Conservation (phyloP, 2,113 vertebrate species). For the Atherinomorus stipes region DNA sequence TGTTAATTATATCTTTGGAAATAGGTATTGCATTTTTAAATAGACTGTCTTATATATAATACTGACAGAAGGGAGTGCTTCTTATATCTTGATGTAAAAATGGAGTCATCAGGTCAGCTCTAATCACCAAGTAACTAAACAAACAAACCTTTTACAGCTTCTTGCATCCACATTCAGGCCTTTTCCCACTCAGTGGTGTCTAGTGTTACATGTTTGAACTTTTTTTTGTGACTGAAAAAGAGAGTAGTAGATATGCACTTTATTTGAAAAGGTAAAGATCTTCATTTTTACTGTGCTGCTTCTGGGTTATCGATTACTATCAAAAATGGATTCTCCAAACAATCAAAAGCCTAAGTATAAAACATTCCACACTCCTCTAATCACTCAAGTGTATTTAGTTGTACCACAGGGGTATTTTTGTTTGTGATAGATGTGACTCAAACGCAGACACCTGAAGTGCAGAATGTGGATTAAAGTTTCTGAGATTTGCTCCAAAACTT, state of each 20-base stretch:
- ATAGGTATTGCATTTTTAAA: constrained; percentile 59
- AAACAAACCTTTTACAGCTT: constrained; percentile 46
- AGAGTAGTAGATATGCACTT: constrained; percentile 82
- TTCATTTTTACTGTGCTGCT: constrained; percentile 65
- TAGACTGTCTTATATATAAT: constrained; percentile 66
- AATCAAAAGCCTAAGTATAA: constrained; percentile 64
- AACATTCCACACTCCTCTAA: constrained; percentile 73
- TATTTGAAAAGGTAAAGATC: constrained; percentile 72
- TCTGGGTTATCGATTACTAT: constrained; percentile 67
- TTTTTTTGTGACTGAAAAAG: constrained; percentile 54
- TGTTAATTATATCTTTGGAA: constrained; percentile 67
- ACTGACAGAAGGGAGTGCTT: constrained; percentile 57
- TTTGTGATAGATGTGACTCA: constrained; percentile 78
- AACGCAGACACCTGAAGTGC: constrained; percentile 80
- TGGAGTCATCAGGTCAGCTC: constrained; percentile 38
- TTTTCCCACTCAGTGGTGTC: constrained; percentile 58
- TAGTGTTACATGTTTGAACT: constrained; percentile 61
- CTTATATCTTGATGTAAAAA: constrained; percentile 64
- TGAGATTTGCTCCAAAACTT: constrained; percentile 59
- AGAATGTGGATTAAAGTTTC: constrained; percentile 80
- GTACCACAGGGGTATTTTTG: constrained; percentile 77
- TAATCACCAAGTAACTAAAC: constrained; percentile 43
- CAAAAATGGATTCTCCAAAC: constrained; percentile 57
- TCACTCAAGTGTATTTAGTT: constrained; percentile 74
- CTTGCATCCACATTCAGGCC: constrained; percentile 50